Base-by-base conservation (phyloP, 2,888 invertebrate genomes). In the Ommatoiulus sabulosus region DNA sequence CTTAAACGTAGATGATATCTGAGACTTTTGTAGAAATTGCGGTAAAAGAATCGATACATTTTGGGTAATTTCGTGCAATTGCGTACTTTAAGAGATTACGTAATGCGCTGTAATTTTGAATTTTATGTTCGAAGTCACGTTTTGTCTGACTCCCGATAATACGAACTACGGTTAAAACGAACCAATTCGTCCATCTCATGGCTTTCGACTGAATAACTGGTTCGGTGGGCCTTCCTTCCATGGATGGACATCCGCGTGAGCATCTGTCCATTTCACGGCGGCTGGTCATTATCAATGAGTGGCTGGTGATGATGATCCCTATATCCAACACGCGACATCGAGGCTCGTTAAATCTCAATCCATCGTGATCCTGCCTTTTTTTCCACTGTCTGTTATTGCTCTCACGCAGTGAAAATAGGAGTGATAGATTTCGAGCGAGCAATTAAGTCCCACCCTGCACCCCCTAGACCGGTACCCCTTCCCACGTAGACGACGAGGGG, bases 331-430 rank as follows among this genome's bases (percentile, higher is more conserved):
- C 63, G 63, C 63, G n/a, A 10, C 8, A 12, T 1, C 3, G 57
- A 63, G 20, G 63, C 63, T 63, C n/a, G 63, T 63, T 63, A 63
- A 63, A 17, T 63, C 63, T 63, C 63, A 63, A 63, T 63, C 63
- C 63, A 20, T 63, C 63, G n/a, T n/a, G 63, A 63, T 63, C 63
- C 10, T 12, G 4, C 63, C 17, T n/a, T n/a, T n/a, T 63, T 63
- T 63, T 20, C 6, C 17, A 6, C 1, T 15, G n/a, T 63, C 3
- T 12, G 52, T 52, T 52, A 52, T 52, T 52, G 52, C 52, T 35
- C 35, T 35, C 35, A 15, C 52, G 52, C 3, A 12, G 15, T 63
- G 63, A 63, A 63, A 63, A 63, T 63, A 12, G 52, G 52, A 52
- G 52, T 12, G 52, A 52, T 52, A 63, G 63, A 63, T 63, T 63